Conservation (phyloP, 2,888 invertebrate genomes). For the Steinernema scapterisci region DNA sequence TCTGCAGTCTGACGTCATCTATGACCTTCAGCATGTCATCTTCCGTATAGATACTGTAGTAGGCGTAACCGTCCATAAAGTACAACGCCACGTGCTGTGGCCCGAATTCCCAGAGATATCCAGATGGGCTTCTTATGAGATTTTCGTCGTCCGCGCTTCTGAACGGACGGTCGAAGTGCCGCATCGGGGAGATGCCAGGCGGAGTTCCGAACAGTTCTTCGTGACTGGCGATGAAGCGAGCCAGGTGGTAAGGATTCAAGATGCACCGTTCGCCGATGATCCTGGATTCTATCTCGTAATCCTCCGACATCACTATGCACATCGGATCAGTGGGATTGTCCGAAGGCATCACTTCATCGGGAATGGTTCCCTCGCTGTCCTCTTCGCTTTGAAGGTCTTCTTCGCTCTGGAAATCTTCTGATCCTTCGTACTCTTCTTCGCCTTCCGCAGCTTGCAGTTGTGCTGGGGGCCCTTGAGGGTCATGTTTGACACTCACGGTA, state of each 20-base stretch:
- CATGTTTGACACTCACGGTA: too few species aligned
- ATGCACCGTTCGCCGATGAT: neutral
- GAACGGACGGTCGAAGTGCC: neutral
- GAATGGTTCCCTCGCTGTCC: neutral
- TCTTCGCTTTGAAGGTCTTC: neutral
- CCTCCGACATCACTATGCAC: neutral
- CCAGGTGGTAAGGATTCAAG: slow-evolving; percentile 1
- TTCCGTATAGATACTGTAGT: neutral
- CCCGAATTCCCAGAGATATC: neutral
- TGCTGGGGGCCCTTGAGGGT: too few species aligned
- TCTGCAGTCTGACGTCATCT: too few species aligned
- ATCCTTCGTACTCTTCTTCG: neutral
- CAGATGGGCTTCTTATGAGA: neutral
- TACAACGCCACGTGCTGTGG: neutral
- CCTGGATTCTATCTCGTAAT: neutral
- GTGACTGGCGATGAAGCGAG: neutral
- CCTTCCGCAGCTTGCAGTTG: neutral
- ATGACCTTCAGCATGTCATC: neutral
- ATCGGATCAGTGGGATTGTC: neutral
- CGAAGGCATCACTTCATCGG: neutral
- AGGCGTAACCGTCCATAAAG: slow-evolving; percentile 7
- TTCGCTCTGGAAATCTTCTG: neutral
- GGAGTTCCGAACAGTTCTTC: neutral
- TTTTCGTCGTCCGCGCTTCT: neutral
- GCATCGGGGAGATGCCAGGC: neutral